Evolutionary conservation across 2,113 vertebrate species (phyloP), one percentile per base, ranked within the genome.

Genomic region (Blennius ocellaris): DNA sequence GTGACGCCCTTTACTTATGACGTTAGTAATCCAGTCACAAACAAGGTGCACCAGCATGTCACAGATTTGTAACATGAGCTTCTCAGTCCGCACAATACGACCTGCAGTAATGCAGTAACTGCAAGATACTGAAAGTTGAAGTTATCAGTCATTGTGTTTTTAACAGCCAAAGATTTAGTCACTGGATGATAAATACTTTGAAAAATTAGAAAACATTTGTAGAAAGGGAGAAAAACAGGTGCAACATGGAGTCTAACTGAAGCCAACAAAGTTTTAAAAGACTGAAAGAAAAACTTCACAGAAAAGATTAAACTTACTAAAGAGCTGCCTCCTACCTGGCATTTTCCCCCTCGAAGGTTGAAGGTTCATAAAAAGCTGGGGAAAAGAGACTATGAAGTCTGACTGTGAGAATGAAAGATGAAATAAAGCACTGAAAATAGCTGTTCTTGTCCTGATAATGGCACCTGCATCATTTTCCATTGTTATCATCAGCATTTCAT

Each of bases 321-420:
- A 53, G 12, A 11, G 37, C 50, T 65, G 38, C 40, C 55, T 39
- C 12, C 44, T 8, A 39, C 59, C 21, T 30, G 64, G 38, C 65
- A 11, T 21, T 56, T 57, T 80, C 49, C 50, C 58, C 52, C 17
- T 38, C 16, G 61, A 11, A 62, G 60, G 52, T 36, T 60, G 58
- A 57, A 36, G 56, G 51, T 16, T 47, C 45, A 40, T 53, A 17
- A 47, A 71, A 71, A 61, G 67, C 71, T 49, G 8, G 67, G 51
- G 58, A 39, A 38, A 78, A 73, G 69, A 7, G 10, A 53, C 52
- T 44, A 2, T 84, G 70, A 68, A 62, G 69, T 45, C 39, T 83
- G 62, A 69, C 52, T 69, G 59, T 11, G 70, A 39, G 51, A 76
- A 76, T 64, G 73, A 88, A 85, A 58, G 37, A 64, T 60, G 21